Base-by-base conservation (phyloP, 2,888 invertebrate species). In the Papilio protenor region DNA sequence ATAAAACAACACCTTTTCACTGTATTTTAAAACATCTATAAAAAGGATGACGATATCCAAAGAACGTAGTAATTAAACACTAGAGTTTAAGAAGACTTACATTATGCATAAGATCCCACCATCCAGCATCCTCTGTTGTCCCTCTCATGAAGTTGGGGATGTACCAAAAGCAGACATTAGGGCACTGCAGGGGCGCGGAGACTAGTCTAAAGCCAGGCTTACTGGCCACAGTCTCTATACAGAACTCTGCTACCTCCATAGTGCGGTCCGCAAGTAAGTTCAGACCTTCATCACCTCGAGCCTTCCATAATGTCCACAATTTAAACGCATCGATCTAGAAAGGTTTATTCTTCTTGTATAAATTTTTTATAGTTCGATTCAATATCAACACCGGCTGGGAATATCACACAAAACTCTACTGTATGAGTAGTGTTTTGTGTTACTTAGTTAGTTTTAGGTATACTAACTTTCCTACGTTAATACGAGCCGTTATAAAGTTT, bases 151-250 rank as follows among this genome's bases (percentile, higher is more conserved):
- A 90, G 59, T 83, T 91, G 0, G 97, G 96, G 78, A 98, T 96
- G 88, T 97, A 98, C 98, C 98, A 98, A 90, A 98, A 99, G 89
- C 98, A 98, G 1, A 99, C 96, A 86, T 98, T 98, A 27, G 97
- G 97, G 80, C 97, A 97, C 83, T 98, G 96, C 88, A 96, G 95
- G 27, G 91, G 87, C 0, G 83, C 83, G 0, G 87, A 82, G 1
- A 97, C 96, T 40, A 97, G 89, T 76, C 96, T 92, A 86, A 97
- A 97, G 0, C 96, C 96, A 0, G 92, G 87, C 33, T 95, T 92
- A 0, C 84, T 82, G 0, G 91, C 88, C 0, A 97, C 91, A 71
- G 94, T 90, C 2, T 95, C 85, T 59, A 89, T 77, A 81, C 97
- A 96, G 84, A 96, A 94, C 81, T 96, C 94, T 0, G 96, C 96